Evolutionary conservation across 2,888 invertebrate genomes (phyloP), one percentile per base, ranked within the genome.

Genomic region (Pheosia tremula): DNA sequence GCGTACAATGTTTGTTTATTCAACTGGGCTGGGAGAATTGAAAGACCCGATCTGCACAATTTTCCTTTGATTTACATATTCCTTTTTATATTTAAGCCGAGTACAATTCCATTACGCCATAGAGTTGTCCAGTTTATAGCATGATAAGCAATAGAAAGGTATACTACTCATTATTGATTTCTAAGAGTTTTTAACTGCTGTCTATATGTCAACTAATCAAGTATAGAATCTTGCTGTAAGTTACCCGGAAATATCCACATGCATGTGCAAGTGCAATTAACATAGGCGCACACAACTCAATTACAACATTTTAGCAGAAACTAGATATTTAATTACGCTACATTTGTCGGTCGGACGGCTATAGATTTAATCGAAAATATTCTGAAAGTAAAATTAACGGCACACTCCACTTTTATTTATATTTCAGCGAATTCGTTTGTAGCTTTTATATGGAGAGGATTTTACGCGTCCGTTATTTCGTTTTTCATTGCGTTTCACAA

Each of bases 291-390:
- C 49, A 50, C 9, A 47, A 47, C 47, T 4, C n/a, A n/a, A 50
- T 50, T 50, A 24, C 8, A 50, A 24, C 4, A 9, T 47, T 50
- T 8, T 50, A 50, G 24, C 24, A 24, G 8, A 50, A 50, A 8
- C 50, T 24, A 24, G 50, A 24, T 24, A 38, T 53, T 53, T 53
- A 53, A 37, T 38, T 37, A 53, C 37, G 10, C 53, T 10, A 38
- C 9, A 36, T 53, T 53, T 53, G 37, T 53, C 37, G 53, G 37
- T 37, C 37, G 13, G 9, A 6, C 45, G 10, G 53, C 8, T 39
- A 57, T 53, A 45, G 55, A 6, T 45, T 53, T 45, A 54, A 57
- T 61, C 37, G 37, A 53, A 37, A 37, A 53, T 53, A 47, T 37
- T 11, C 24, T 24, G 24, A 2, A 24, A 24, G 10, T 11, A 11